Base-by-base conservation (phyloP, 2,888 invertebrate species). In the Dryococelus australis region DNA sequence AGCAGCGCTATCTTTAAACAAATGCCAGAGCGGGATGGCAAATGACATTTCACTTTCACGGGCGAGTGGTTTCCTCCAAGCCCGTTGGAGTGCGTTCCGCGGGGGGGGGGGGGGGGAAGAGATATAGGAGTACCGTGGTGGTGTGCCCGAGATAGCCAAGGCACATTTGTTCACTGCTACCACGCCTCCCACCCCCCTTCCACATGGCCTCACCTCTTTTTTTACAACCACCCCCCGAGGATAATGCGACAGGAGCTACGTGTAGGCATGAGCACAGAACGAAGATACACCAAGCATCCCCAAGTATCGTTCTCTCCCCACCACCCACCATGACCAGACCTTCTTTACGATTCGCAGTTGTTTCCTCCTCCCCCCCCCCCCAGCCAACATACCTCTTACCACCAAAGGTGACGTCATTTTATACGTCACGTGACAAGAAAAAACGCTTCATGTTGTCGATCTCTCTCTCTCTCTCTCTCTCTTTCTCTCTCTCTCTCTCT, bases 281-380 rank as follows among this genome's bases (percentile, higher is more conserved):
- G 65, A 0, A 65, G 65, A 65, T 65, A 65, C 65, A n/a, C 65
- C n/a, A n/a, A n/a, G n/a, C n/a, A 2, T 47, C 16, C 47, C 47
- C 47, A 47, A 47, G 47, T 24, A 65, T 20, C 65, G 13, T 6
- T 24, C 20, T 0, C n/a, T 65, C 65, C 24, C 65, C 20, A 10
- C 20, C n/a, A 24, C 65, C 65, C 20, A 5, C 65, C 65, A 1
- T 20, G 24, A 8, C 65, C 65, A n/a, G 65, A n/a, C n/a, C 65
- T 65, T 65, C 65, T n/a, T n/a, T n/a, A n/a, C 65, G 65, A 65
- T 65, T 65, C 65, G 65, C 24, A 65, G n/a, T 65, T 65, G 65
- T 16, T 65, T 65, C 6, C 65, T 2, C n/a, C 24, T 0, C 8
- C 8, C 65, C 65, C 8, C 65, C 65, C 65, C 65, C 24, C 24